Base-by-base conservation (phyloP, 53 echinoderm and acorn worm species). In the Echinometra lucunter region DNA sequence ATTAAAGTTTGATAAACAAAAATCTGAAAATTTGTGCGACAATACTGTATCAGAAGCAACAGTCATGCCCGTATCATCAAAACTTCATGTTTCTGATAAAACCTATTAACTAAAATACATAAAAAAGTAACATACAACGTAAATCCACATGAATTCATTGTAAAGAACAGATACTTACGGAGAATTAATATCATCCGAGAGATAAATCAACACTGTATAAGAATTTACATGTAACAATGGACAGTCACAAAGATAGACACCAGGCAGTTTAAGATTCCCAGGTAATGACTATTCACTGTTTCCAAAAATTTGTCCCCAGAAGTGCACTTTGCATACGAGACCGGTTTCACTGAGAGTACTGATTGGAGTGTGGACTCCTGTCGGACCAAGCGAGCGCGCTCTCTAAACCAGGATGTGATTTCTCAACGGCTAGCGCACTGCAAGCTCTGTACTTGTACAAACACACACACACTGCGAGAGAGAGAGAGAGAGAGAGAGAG, bases 381-480 rank as follows among this genome's bases (percentile, higher is more conserved):
- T 12, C 58, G 11, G n/a, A 57, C 89, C 58, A 89, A 58, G 89
- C 58, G 58, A 57, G 58, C 27, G 57, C 89, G 37, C 57, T 89
- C 35, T 89, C 23, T 38, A 37, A 85, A 85, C 60, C 60, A 89
- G 58, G 60, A 89, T 89, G 60, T 89, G 89, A 58, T 88, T 56
- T 19, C 78, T 78, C 30, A 16, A 60, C 89, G 18, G 38, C 38
- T 6, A 9, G 60, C 89, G 25, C 37, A 89, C 42, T 38, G 6
- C 58, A 21, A 32, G 63, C 37, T 6, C 2, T 27, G 23, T 40
- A 1, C 27, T 10, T 30, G 30, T 25, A 80, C 40, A 78, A 15
- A 40, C 44, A 42, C 81, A 44, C 49, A 49, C 30, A 34, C n/a
- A 49, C 30, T 12, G 5, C 47, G 28, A 11, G 1, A 44, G n/a